phyloP scores from a whole-genome alignment of 2,888 invertebrate species.

The Thera britannica region DNA sequence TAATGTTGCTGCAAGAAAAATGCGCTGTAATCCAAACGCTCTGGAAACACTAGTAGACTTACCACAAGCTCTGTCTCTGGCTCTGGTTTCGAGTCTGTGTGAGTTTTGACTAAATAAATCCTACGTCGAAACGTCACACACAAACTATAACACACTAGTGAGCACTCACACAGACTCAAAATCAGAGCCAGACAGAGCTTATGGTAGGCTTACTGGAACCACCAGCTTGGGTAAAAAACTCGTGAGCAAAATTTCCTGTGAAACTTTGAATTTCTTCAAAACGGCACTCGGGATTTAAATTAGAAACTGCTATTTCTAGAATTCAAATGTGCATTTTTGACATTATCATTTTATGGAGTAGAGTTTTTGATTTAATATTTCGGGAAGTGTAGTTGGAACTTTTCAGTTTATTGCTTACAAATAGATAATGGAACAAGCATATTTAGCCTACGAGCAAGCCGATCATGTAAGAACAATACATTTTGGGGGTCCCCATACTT shows the following conservation, averaged over 20 bases:
- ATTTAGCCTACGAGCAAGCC: too few relatives aligned
- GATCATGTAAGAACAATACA: too few relatives aligned
- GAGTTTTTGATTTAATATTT: background rate
- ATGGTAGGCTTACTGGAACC: background rate
- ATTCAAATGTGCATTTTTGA: slow-evolving; percentile 23
- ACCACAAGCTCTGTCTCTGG: too few relatives aligned
- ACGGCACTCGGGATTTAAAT: slow-evolving; percentile 26
- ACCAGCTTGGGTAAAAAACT: slow-evolving; percentile 32
- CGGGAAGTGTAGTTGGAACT: background rate
- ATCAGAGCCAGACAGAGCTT: too few relatives aligned
- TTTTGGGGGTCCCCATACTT: too few relatives aligned
- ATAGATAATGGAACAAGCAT: too few relatives aligned
- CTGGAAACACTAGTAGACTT: background rate
- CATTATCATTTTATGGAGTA: background rate
- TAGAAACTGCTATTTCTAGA: slow-evolving; percentile 13
- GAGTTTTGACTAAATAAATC: too few relatives aligned
- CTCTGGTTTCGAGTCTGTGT: too few relatives aligned
- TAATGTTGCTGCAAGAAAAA: slow-evolving; percentile 46
- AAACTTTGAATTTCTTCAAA: slow-evolving; percentile 28
- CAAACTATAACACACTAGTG: too few relatives aligned
- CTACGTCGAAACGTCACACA: too few relatives aligned
- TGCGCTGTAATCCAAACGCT: slow-evolving; percentile 39
- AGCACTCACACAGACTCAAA: too few relatives aligned
- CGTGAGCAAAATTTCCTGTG: slow-evolving; percentile 28
- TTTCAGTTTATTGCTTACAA: background rate